Conservation (phyloP, 2,113 vertebrate species). For the Albula goreensis region DNA sequence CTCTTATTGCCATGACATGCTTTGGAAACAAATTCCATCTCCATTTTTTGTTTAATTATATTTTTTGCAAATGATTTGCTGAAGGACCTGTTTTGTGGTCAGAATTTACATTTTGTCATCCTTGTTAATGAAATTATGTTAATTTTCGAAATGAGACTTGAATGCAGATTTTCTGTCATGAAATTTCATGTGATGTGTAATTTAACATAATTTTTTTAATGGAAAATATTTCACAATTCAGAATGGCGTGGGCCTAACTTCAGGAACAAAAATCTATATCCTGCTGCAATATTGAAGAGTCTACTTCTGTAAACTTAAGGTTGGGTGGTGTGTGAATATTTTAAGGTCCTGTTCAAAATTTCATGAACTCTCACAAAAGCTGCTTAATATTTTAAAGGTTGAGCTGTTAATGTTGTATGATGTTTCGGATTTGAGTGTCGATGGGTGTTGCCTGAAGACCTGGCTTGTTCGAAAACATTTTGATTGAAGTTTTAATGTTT, state of each 20-base stretch:
- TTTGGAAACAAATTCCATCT: not conserved
- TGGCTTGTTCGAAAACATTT: not conserved
- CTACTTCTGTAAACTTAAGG: slow-evolving; percentile 22
- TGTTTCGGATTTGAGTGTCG: slow-evolving; percentile 33
- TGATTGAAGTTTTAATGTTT: slow-evolving; percentile 32
- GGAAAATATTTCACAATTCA: slow-evolving; percentile 11
- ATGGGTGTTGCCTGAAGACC: slow-evolving; percentile 23
- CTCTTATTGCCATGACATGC: not conserved
- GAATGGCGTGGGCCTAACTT: slow-evolving; percentile 14
- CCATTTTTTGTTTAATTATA: not conserved
- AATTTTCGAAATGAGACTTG: not conserved
- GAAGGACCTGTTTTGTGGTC: not conserved
- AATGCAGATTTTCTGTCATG: not conserved
- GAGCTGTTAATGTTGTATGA: slow-evolving; percentile 65
- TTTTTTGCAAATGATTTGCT: not conserved
- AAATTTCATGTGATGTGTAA: not conserved
- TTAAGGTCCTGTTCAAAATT: slow-evolving; percentile 80
- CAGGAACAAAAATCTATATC: not conserved
- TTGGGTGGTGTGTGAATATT: slow-evolving; percentile 69
- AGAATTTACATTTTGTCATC: not conserved
- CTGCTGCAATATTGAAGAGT: slow-evolving; percentile 35
- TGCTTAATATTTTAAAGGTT: slow-evolving; percentile 82
- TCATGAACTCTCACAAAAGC: slow-evolving; percentile 77
- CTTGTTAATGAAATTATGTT: not conserved
- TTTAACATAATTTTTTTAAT: not conserved